Conservation (phyloP, 2,113 vertebrate genomes). For the Lophotis ruficrista region DNA sequence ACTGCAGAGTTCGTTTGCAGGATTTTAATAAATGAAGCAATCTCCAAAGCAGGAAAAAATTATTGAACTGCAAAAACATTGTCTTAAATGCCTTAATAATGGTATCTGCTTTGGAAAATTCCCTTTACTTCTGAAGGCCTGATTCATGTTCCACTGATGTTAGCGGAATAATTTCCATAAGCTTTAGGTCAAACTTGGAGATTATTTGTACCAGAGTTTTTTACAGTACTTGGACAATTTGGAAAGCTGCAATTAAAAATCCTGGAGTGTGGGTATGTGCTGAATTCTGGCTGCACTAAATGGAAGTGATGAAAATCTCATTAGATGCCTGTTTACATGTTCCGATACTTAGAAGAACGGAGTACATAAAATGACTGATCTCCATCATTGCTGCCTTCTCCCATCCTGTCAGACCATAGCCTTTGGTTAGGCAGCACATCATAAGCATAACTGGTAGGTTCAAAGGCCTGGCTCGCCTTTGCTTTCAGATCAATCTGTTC, state of each 20-base stretch:
- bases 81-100: background rate
- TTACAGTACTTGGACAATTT: background rate
- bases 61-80: background rate
- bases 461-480: accelerated
- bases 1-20: background rate
- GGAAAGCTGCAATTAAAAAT: background rate
- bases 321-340: accelerated
- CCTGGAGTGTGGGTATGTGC: too few species aligned
- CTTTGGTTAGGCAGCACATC: background rate
- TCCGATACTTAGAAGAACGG: background rate
- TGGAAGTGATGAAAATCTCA: background rate
- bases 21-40: background rate
- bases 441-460: background rate
- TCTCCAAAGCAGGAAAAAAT: background rate
- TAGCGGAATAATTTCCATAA: background rate
- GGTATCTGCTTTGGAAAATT: background rate
- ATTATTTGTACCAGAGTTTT: background rate
- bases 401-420: accelerated
- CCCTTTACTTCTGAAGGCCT: background rate
- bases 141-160: background rate
- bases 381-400: background rate
- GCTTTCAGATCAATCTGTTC: background rate
- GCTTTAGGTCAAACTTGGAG: background rate
- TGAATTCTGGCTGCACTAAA: background rate
- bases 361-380: accelerated